Percentiles rank a stretch among this genome's conserved stretches.
Evolutionary conservation across 2,797 vertebrate genomes (phyloP).

Genomic region (Allobates femoralis): DNA sequence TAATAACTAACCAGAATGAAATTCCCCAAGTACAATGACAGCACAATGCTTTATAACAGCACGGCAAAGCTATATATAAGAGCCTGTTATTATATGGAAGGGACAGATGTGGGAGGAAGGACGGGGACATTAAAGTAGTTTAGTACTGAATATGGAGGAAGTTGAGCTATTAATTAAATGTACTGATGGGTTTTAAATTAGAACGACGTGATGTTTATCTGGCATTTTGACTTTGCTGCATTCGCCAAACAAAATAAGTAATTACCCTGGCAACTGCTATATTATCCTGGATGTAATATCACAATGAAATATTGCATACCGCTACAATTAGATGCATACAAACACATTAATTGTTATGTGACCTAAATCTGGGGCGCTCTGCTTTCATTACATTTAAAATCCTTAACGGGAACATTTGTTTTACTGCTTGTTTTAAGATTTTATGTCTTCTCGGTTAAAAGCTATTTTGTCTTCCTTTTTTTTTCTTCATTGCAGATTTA

Average conservation of each 20-base stretch:
- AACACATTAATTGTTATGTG: slow-evolving; percentile 64
- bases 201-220: slow-evolving; percentile 62
- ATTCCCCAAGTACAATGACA: slow-evolving; percentile 27
- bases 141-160: slow-evolving; percentile 38
- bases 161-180: slow-evolving; percentile 61
- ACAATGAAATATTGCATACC: slow-evolving; percentile 60
- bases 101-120: slow-evolving; percentile 27
- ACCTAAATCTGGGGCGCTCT: slow-evolving; percentile 55
- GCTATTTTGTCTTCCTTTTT: slow-evolving; percentile 49
- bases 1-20: slow-evolving; percentile 19
- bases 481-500: slow-evolving; percentile 37
- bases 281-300: slow-evolving; percentile 59
- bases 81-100: slow-evolving; percentile 39
- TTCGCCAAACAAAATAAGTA: slow-evolving; percentile 63
- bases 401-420: slow-evolving; percentile 63
- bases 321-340: slow-evolving; percentile 59
- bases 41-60: slow-evolving; percentile 32
- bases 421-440: slow-evolving; percentile 62
- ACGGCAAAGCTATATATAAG: slow-evolving; percentile 50
- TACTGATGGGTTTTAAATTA: slow-evolving; percentile 65
- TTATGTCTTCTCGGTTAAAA: slow-evolving; percentile 58
- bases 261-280: slow-evolving; percentile 61
- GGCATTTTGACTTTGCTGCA: slow-evolving; percentile 61
- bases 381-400: slow-evolving; percentile 62
- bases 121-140: slow-evolving; percentile 52